Base-by-base conservation (phyloP, 2,797 vertebrate species). In the Acrossocheilus wenchowensis region DNA sequence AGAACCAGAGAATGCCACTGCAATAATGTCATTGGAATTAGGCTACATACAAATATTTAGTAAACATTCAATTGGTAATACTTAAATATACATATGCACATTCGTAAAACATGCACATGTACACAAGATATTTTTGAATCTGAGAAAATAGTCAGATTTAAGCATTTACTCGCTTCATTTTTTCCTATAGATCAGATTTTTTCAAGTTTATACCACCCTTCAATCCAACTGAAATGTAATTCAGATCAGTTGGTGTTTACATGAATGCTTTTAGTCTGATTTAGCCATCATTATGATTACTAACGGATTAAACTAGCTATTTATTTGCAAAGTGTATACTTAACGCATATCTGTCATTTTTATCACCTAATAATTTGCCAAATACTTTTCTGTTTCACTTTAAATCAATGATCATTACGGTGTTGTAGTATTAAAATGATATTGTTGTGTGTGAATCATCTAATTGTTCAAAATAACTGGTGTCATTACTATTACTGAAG, bases 401-500 rank as follows among this genome's bases (percentile, higher is more conserved):
- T 9, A 68, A 8, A 68, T 68, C 17, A 68, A 68, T 30, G 0
- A 66, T 68, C 15, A 19, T 66, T 34, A 66, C 6, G 6, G 34
- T 66, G 64, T 68, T 36, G 64, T 36, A 19, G 17, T 68, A 68
- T 68, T 36, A 68, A 68, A 68, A 36, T 68, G 14, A 36, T 68
- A 52, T 19, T 52, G 64, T 68, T 68, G 5, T 68, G 64, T 36
- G 30, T 68, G 64, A 68, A 68, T 68, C 64, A 68, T 36, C 64
- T 36, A 68, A 68, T 68, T 68, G 64, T 68, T 68, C 17, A 68
- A 68, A 68, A 68, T 34, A 69, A 87, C 90, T 87, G 90, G 90
- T 91, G 91, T 91, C 90, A 91, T 90, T 90, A 90, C 91, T 93
- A 83, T 75, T 26, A 84, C 60, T 43, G 71, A 71, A 82, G 78